A percentile compares a stretch with the other conserved stretches of the same genome.
These are phyloP conservation scores for Anabas testudineus DNA, from an alignment of 2,797 vertebrate genomes.

Conservation along the genomic window DNA sequence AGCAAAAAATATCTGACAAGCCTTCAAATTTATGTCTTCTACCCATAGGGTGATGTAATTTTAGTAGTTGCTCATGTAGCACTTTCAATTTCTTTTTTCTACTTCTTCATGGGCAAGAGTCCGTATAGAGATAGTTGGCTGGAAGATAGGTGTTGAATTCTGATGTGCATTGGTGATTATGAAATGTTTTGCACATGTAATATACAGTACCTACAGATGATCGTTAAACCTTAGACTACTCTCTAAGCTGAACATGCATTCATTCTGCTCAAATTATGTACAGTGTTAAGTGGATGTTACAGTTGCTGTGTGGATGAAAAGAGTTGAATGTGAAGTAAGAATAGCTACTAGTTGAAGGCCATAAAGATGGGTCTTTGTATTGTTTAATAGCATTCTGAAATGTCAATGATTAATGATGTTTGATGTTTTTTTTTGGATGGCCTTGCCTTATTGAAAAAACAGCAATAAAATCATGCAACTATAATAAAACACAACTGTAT, in stretches of 20 bases:
- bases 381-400: conserved; percentile 4
- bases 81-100: conserved; percentile 1
- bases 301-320: neutral
- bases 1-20: conserved; percentile 7
- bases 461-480: neutral
- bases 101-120: neutral
- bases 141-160: conserved; percentile 4
- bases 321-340: conserved; percentile 13
- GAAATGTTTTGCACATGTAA: conserved; percentile 6
- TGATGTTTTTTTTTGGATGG: neutral
- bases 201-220: conserved; percentile 16
- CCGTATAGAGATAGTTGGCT: neutral
- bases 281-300: conserved; percentile 15
- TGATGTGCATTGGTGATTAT: neutral
- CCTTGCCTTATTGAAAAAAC: neutral
- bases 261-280: neutral
- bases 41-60: neutral
- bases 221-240: conserved; percentile 2
- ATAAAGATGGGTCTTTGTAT: neutral
- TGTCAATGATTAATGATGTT: neutral
- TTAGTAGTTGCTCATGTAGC: neutral
- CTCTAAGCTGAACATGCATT: conserved; percentile 12
- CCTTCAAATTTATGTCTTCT: conserved; percentile 9
- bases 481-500: neutral
- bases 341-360: neutral